Conservation (phyloP, 2,113 vertebrate species). For the Haemorhous mexicanus region DNA sequence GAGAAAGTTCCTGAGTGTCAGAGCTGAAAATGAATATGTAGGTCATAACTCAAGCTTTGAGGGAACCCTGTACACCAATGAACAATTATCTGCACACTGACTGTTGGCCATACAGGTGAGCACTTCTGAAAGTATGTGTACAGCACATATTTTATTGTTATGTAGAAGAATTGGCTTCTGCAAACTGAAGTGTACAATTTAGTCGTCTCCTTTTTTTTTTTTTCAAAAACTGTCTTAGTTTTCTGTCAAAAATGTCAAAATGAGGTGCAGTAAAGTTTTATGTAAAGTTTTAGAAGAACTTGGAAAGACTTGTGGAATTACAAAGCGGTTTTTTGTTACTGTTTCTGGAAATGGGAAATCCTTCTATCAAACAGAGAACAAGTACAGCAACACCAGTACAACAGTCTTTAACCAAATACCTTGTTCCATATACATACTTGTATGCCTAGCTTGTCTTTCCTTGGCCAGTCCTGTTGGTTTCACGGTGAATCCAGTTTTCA, state of each 20-base stretch:
- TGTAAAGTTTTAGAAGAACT: not conserved
- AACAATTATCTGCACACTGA: not conserved
- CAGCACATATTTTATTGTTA: not conserved
- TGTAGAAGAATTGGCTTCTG: not conserved
- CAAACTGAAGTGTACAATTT: not conserved
- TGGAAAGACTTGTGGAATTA: not conserved
- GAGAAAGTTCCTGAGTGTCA: not conserved
- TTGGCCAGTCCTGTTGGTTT: not conserved
- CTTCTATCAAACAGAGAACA: not conserved
- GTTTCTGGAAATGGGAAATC: not conserved
- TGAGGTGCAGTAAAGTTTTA: not conserved
- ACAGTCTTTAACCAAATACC: not conserved
- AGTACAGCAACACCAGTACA: not conserved
- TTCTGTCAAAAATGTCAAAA: slow-evolving; percentile 4
- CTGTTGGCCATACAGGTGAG: not conserved
- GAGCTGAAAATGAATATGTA: not conserved
- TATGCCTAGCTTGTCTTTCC: not conserved
- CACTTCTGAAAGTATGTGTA: not conserved
- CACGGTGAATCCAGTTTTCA: not conserved
- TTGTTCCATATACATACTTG: accelerated
- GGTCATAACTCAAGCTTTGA: not conserved
- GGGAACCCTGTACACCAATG: not conserved
- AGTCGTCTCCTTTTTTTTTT: not conserved
- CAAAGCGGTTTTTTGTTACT: not conserved
- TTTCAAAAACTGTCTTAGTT: not conserved